A percentile compares a stretch with the other conserved stretches of the same genome.
Conservation (phyloP, 2,113 vertebrate species). For the Cyprichromis sp. region DNA sequence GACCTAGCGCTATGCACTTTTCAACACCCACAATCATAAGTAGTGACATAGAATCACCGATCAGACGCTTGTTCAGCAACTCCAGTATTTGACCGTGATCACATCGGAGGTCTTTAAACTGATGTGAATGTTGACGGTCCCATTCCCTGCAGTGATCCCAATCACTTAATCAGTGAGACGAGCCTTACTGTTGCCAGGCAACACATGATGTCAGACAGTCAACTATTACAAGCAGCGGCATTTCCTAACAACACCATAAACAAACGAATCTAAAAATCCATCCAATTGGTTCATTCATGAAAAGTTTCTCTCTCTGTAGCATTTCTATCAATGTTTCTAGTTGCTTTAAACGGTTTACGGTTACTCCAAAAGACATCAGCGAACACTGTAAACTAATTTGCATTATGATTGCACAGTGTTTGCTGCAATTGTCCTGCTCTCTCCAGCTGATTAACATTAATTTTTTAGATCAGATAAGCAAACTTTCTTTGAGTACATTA, state of each 20-base stretch:
- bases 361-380: not conserved
- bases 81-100: not conserved
- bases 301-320: not conserved
- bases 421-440: not conserved
- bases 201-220: not conserved
- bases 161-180: not conserved
- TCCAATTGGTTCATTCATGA: not conserved
- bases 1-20: not conserved
- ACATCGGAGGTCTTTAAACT: not conserved
- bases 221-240: not conserved
- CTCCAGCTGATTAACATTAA: not conserved
- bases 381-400: not conserved
- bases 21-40: constrained; percentile 20
- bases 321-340: not conserved
- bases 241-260: not conserved
- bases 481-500: not conserved
- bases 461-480: not conserved
- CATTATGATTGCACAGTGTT: constrained; percentile 1
- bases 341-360: not conserved
- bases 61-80: not conserved
- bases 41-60: not conserved
- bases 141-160: not conserved
- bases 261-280: not conserved
- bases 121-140: not conserved
- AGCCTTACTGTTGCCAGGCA: not conserved